Conservation (phyloP, 2,888 invertebrate genomes). For the Sacculina carcini region DNA sequence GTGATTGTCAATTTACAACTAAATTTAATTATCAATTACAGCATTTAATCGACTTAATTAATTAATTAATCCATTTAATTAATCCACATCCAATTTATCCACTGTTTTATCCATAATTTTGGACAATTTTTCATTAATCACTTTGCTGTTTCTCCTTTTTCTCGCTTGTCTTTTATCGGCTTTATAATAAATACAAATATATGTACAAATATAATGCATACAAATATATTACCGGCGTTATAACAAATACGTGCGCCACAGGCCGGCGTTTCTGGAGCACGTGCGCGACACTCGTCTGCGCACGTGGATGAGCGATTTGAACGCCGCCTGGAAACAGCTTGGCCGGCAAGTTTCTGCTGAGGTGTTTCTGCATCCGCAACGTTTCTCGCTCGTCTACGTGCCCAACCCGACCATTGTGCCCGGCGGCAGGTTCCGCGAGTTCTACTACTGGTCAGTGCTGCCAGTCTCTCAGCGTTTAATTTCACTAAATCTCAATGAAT, state of each 20-base stretch:
- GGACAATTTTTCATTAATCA: too few species aligned
- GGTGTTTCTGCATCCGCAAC: constrained; percentile 18
- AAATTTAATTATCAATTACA: background rate
- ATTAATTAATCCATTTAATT: too few species aligned
- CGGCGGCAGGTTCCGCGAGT: constrained; percentile 34
- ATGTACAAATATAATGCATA: background rate
- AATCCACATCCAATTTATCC: too few species aligned
- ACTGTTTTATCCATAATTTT: too few species aligned
- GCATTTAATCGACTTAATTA: too few species aligned
- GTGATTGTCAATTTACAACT: too few species aligned
- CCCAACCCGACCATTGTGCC: constrained; percentile 40
- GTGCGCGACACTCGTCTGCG: constrained; percentile 23
- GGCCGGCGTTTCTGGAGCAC: constrained; percentile 14
- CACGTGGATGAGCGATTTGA: constrained; percentile 37
- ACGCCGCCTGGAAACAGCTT: constrained; percentile 22
- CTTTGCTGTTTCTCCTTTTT: too few species aligned
- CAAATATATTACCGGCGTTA: too few species aligned
- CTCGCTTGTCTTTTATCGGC: background rate
- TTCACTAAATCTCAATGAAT: too few species aligned
- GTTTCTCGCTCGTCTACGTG: constrained; percentile 64
- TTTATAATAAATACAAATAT: background rate
- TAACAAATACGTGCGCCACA: too few species aligned
- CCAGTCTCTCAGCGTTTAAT: background rate
- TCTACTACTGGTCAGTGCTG: constrained; percentile 40
- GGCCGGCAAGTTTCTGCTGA: constrained; percentile 20